These are phyloP conservation scores for Saccostrea cuccullata DNA, from an alignment of 1,140 invertebrate genomes.

Conservation along the genomic window DNA sequence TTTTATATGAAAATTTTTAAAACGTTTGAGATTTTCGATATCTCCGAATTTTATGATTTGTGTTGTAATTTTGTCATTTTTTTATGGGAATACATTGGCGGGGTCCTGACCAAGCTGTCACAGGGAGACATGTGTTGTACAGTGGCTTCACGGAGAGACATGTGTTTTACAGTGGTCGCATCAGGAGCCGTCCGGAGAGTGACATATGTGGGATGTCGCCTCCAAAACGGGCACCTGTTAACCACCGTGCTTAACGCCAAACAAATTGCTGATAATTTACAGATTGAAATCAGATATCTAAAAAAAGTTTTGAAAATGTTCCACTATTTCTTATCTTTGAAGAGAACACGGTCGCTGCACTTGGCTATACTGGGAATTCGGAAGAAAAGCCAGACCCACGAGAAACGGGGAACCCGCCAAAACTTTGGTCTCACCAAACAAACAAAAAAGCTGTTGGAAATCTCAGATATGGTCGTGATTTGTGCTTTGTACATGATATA, in stretches of 20 bases:
- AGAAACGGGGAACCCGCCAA: conserved; percentile 10
- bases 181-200: background rate
- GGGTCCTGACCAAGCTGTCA: background rate
- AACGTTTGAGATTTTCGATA: background rate
- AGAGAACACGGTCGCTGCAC: conserved; percentile 31
- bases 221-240: conserved; percentile 30
- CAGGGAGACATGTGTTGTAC: background rate
- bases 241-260: conserved; percentile 6
- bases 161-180: background rate
- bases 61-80: background rate
- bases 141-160: background rate
- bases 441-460: background rate
- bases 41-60: background rate
- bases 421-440: background rate
- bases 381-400: conserved; percentile 12
- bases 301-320: conserved; percentile 38
- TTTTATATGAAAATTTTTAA: background rate
- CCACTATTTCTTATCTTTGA: conserved; percentile 31
- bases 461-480: background rate
- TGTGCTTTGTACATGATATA: background rate
- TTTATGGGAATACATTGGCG: background rate
- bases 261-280: conserved; percentile 38
- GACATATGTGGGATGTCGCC: background rate
- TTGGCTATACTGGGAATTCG: conserved; percentile 25
- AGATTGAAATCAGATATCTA: conserved; percentile 36